Base-by-base conservation (phyloP, 53 echinoderm and acorn worm species). In the Holothuria leucospilota region DNA sequence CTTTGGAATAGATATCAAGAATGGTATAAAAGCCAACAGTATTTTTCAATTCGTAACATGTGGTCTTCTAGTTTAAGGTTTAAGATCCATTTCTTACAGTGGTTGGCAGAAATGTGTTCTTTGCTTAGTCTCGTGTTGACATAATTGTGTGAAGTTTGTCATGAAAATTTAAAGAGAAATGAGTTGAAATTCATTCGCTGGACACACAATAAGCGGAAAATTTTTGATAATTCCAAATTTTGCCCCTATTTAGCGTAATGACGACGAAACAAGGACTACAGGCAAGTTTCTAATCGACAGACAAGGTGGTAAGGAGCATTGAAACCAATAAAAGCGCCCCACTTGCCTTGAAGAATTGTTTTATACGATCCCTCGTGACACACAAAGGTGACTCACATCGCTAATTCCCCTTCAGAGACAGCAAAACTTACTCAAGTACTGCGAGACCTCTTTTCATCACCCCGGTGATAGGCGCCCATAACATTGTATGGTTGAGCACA, bases 381-480 rank as follows among this genome's bases (percentile, higher is more conserved):
- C 88, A 92, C 69, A 95, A 94, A 78, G 91, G 92, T 2, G 95
- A n/a, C 95, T 51, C 99, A 99, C 62, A 95, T n/a, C n/a, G n/a
- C n/a, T n/a, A n/a, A n/a, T n/a, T 99, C 40, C 99, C 99, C 11
- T 99, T 99, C 87, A 70, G 99, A 82, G 99, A 95, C 60, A 95
- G 95, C 70, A 99, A 99, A n/a, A 60, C 93, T 99, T 21, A 99
- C 99, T 8, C 99, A 99, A 83, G 99, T 99, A 64, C 90, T 99
- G 40, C 84, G 99, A 88, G 99, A 99, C 85, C n/a, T n/a, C 95
- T 95, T 13, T 99, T 99, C 90, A 99, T 99, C n/a, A n/a, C n/a
- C n/a, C n/a, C 4, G 95, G 94, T 30, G 95, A 94, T 30, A 99
- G 93, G n/a, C n/a, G 49, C 61, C 95, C 29, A 92, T 88, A 69